phyloP scores from a whole-genome alignment of 2,797 vertebrate genomes.

The Crocidura indochinensis region DNA sequence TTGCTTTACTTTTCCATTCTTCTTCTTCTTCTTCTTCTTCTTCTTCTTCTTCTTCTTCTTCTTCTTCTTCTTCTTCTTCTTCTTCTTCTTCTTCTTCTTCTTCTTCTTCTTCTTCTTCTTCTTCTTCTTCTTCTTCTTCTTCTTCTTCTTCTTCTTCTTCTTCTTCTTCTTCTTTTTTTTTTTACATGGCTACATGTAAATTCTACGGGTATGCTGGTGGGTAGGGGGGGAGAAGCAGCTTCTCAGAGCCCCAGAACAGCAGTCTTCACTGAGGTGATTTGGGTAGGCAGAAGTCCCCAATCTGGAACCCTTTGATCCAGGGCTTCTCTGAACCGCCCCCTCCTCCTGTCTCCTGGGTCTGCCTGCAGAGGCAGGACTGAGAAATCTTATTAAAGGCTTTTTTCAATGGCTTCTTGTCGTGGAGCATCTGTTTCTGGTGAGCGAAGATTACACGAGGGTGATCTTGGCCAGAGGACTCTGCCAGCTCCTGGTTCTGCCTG shows the following conservation, averaged over 20 bases:
- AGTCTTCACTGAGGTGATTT: not conserved
- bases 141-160: too few relatives aligned
- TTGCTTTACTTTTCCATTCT: not conserved
- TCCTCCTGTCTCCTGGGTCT: slow-evolving; percentile 38
- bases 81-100: too few relatives aligned
- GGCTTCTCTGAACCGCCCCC: slow-evolving; percentile 62
- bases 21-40: not conserved
- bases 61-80: too few relatives aligned
- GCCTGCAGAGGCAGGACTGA: not conserved
- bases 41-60: too few relatives aligned
- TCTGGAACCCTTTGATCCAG: slow-evolving; percentile 57
- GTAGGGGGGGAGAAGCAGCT: not conserved
- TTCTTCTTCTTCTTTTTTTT: not conserved
- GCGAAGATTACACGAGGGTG: slow-evolving; percentile 66
- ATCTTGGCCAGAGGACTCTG: slow-evolving; percentile 52
- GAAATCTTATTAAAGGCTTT: slow-evolving; percentile 78
- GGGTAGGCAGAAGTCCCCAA: not conserved
- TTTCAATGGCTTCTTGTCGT: not conserved
- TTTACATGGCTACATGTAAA: not conserved
- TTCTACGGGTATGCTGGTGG: too few relatives aligned
- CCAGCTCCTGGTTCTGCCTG: slow-evolving; percentile 55
- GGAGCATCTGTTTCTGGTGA: slow-evolving; percentile 76
- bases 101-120: too few relatives aligned
- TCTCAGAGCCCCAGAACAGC: not conserved
- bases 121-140: too few relatives aligned